phyloP scores from a whole-genome alignment of 2,797 vertebrate species.

The Poecile montanus region DNA sequence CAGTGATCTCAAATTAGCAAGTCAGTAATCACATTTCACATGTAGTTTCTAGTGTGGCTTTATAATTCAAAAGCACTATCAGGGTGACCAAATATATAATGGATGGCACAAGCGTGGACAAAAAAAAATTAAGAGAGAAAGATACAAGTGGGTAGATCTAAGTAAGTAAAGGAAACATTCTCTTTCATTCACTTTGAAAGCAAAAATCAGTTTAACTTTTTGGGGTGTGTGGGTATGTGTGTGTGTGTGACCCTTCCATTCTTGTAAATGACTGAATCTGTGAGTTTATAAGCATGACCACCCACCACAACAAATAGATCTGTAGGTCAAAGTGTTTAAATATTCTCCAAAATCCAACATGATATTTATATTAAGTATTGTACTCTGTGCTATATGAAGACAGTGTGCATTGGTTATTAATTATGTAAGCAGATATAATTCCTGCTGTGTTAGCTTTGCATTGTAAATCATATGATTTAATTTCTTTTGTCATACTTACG shows the following conservation, averaged over 20 bases:
- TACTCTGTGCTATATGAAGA: neutral
- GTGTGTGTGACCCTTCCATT: neutral
- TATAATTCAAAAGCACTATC: neutral
- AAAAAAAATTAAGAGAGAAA: neutral
- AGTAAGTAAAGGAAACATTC: neutral
- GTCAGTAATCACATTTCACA: slow-evolving; percentile 6
- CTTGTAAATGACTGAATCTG: neutral
- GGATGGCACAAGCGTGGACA: neutral
- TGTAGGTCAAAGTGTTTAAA: neutral
- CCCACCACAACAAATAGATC: neutral
- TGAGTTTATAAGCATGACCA: neutral
- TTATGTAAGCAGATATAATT: neutral
- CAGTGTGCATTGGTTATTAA: neutral
- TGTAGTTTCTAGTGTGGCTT: neutral
- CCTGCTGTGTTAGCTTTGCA: neutral
- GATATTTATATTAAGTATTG: neutral
- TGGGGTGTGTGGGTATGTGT: neutral
- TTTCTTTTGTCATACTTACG: neutral
- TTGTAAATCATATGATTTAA: neutral
- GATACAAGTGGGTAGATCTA: neutral
- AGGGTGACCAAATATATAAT: neutral
- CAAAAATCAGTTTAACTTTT: neutral
- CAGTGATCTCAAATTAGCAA: slow-evolving; percentile 50
- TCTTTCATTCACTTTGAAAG: neutral
- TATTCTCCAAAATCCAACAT: neutral